Base-by-base conservation (phyloP, 1,140 invertebrate genomes). In the Meloidogyne floridensis region DNA sequence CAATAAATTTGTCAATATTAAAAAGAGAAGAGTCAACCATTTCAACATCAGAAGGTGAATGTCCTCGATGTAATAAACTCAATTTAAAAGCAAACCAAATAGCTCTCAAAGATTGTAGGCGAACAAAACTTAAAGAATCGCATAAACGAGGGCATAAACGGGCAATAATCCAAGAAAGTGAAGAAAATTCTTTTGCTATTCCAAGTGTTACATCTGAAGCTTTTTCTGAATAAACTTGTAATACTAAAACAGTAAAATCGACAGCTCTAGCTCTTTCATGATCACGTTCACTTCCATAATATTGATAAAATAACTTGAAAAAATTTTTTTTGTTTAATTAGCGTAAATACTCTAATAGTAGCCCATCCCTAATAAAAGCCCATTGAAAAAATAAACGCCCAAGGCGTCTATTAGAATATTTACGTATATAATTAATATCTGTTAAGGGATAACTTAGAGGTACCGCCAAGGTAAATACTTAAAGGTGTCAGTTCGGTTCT, bases 111-210 rank as follows among this genome's bases (percentile, higher is more conserved):
- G 85, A 77, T 76, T 78, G 56, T 65, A 75, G 69, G 13, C 88
- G 87, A 73, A 89, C 88, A 79, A 83, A 74, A 77, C 77, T 72
- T 15, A 89, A 72, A n/a, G 89, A 90, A 81, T 89, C 88, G n/a
- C 82, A 81, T n/a, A 89, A 77, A n/a, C 88, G 83, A 32, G 88
- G 88, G 32, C 85, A 78, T 15, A 89, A 78, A 32, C 89, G 83
- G 47, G 82, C 89, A 20, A 89, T 75, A 11, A 89, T 59, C n/a
- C 77, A 84, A 71, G 80, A 82, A 11, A 89, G 79, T 47, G 89
- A 89, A n/a, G 59, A n/a, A 75, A 89, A 89, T 32, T 90, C 88
- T 13, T 87, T 84, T 11, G 88, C 88, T 51, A 86, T 79, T 51
- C 88, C 87, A 54, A 90, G 76, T 18, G 80, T 81, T 56, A 83